phyloP scores from a whole-genome alignment of 2,888 invertebrate species.

The Stramonita haemastoma region DNA sequence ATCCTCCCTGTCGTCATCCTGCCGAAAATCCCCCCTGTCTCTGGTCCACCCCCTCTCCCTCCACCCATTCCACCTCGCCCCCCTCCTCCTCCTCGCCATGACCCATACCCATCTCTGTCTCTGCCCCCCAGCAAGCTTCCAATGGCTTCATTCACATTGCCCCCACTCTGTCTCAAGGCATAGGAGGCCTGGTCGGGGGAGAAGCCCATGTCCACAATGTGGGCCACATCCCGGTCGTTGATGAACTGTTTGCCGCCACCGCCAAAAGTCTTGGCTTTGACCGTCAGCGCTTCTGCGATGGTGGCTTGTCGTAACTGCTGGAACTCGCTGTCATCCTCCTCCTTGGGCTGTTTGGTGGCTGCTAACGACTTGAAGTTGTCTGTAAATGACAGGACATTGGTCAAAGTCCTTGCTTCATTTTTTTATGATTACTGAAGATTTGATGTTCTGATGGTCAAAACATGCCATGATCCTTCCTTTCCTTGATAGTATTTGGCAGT shows the following conservation, averaged over 20 bases:
- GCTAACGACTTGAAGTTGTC: slow-evolving; percentile 76
- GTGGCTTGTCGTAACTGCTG: slow-evolving; percentile 92
- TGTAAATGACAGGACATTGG: slow-evolving; percentile 48
- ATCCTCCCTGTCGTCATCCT: neutral
- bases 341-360: slow-evolving; percentile 78
- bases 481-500: too few species aligned
- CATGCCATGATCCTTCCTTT: too few species aligned
- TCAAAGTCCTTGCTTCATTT: neutral
- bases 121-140: slow-evolving; percentile 59
- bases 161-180: slow-evolving; percentile 85
- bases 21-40: slow-evolving; percentile 18
- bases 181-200: slow-evolving; percentile 86
- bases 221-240: slow-evolving; percentile 76
- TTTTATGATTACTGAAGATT: neutral
- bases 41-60: neutral
- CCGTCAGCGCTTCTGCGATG: slow-evolving; percentile 90
- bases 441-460: too few species aligned
- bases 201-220: slow-evolving; percentile 89
- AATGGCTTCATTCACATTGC: slow-evolving; percentile 82
- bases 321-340: slow-evolving; percentile 87
- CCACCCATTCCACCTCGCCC: slow-evolving; percentile 4
- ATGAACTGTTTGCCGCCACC: slow-evolving; percentile 65
- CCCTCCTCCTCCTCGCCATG: neutral
- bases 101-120: slow-evolving; percentile 42
- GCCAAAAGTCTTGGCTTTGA: slow-evolving; percentile 73